Conservation (phyloP, 2,113 vertebrate species). For the Pitta sordida region DNA sequence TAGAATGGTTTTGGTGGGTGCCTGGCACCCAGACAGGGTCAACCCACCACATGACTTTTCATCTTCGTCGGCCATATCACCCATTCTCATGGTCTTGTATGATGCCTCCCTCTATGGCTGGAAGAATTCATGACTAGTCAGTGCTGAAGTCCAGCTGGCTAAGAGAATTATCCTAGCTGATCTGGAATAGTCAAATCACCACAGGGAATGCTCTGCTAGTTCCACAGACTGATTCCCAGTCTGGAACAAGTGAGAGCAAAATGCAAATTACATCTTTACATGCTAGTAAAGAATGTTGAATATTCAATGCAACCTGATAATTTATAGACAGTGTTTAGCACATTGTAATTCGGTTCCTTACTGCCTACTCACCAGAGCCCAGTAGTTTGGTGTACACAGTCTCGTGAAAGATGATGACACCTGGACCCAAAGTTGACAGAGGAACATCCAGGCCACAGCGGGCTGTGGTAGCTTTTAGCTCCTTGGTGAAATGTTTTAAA, state of each 20-base stretch:
- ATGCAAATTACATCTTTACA: neutral
- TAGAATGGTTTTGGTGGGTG: neutral
- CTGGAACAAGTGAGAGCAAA: neutral
- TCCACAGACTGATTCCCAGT: neutral
- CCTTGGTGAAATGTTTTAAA: conserved; percentile 94
- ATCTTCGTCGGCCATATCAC: neutral
- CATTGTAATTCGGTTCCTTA: neutral
- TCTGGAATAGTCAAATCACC: neutral
- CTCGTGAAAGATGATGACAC: conserved; percentile 97
- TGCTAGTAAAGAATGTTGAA: neutral
- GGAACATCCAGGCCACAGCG: conserved; percentile 97
- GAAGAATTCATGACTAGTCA: neutral
- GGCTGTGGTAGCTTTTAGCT: conserved; percentile 94
- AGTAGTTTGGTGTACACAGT: conserved; percentile 96
- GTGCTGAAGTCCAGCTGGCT: neutral
- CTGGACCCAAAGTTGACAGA: conserved; percentile 92
- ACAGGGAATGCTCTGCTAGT: neutral
- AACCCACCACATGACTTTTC: neutral
- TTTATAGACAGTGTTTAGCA: neutral
- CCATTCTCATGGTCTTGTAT: neutral
- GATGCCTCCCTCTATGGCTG: neutral
- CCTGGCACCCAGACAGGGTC: no score
- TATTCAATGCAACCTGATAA: neutral
- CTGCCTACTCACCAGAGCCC: conserved; percentile 86
- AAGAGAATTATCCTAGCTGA: neutral